Percentiles rank a stretch among this genome's conserved stretches.
These are phyloP conservation scores for Heliconius ismenius DNA, from an alignment of 2,888 invertebrate genomes.

Conservation along the genomic window DNA sequence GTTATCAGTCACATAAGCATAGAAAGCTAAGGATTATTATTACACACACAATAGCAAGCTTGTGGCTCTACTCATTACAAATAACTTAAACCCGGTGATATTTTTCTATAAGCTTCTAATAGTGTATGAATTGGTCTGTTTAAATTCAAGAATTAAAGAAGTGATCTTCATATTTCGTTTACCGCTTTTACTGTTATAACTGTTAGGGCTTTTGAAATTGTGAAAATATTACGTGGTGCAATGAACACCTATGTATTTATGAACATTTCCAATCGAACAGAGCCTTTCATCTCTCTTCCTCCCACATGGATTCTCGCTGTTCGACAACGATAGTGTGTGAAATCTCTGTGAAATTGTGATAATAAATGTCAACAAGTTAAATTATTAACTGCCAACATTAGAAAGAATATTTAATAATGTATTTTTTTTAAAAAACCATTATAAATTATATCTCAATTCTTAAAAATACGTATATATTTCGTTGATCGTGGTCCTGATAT, in stretches of 20 bases:
- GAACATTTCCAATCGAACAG: slow-evolving; percentile 5
- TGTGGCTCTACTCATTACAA: too few relatives aligned
- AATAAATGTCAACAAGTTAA: too few relatives aligned
- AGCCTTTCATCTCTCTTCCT: slow-evolving; percentile 9
- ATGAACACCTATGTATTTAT: not conserved
- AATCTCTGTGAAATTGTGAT: not conserved
- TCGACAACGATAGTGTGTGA: not conserved
- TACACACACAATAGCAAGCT: too few relatives aligned
- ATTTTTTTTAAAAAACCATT: too few relatives aligned
- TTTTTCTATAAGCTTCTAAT: not conserved
- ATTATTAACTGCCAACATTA: too few relatives aligned
- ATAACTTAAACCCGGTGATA: too few relatives aligned
- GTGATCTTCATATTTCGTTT: not conserved
- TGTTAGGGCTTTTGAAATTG: not conserved
- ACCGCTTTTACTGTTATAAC: not conserved
- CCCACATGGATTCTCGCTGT: not conserved
- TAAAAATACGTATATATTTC: too few relatives aligned
- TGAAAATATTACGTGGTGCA: not conserved
- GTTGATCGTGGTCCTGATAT: too few relatives aligned
- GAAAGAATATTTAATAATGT: too few relatives aligned
- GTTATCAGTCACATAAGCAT: too few relatives aligned
- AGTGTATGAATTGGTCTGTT: not conserved
- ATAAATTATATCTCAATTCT: too few relatives aligned
- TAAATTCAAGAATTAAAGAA: not conserved
- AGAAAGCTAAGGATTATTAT: too few relatives aligned